Evolutionary conservation across 2,888 invertebrate genomes (phyloP).

Genomic region (Gisinianus flammeolus): DNA sequence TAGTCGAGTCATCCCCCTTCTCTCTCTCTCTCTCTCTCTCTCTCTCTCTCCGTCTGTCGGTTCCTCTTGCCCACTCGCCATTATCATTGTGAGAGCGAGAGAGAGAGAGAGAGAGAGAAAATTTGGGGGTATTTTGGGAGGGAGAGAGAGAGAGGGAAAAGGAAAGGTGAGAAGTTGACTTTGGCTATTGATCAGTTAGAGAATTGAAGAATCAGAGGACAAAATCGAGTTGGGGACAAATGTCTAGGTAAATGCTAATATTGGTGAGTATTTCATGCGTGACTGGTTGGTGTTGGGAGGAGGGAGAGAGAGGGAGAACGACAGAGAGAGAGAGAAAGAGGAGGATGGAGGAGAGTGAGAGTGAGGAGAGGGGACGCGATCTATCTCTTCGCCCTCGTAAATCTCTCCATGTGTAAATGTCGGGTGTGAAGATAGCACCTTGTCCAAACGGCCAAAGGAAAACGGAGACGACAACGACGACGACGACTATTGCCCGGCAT

Average conservation of each 20-base stretch:
- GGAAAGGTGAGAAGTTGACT: constrained; percentile 18
- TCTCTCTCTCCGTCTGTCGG: too few species aligned
- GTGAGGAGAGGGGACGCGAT: constrained; percentile 19
- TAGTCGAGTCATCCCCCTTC: neutral
- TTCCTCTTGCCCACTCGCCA: too few species aligned
- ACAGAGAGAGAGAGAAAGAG: neutral
- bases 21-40: neutral
- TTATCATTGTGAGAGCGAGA: neutral
- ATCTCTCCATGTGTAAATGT: constrained; percentile 48
- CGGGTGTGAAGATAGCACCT: constrained; percentile 54
- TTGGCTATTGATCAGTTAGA: constrained; percentile 23
- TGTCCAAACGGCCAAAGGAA: constrained; percentile 55
- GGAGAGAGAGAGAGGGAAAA: neutral
- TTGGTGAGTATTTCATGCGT: constrained; percentile 49
- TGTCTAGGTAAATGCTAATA: constrained; percentile 52
- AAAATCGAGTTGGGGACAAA: constrained; percentile 24
- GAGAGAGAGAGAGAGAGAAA: neutral
- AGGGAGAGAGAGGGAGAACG: constrained; percentile 15
- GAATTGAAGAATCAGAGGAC: neutral
- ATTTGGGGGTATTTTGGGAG: neutral
- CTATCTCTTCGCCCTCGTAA: constrained; percentile 58
- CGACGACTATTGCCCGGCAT: constrained; percentile 22
- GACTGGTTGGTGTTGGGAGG: constrained; percentile 24
- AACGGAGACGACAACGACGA: constrained; percentile 50
- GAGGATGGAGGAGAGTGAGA: neutral